phyloP scores from a whole-genome alignment of 2,113 vertebrate genomes.

The Rousettus leschenaultii region DNA sequence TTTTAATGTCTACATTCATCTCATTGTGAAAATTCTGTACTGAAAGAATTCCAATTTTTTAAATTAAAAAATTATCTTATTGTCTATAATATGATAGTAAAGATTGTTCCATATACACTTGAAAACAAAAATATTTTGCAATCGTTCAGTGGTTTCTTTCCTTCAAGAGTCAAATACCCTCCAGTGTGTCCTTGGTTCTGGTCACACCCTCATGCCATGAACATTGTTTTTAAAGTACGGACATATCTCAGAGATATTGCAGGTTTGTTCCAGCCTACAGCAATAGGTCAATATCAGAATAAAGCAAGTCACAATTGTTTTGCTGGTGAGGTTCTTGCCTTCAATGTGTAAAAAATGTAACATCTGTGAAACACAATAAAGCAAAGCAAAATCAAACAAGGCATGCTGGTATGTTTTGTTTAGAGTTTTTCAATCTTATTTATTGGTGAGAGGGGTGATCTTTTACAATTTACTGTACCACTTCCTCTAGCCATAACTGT shows the following conservation, averaged over 20 bases:
- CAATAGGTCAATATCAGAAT: neutral
- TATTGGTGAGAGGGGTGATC: neutral
- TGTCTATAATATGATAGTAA: neutral
- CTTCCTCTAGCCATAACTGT: neutral
- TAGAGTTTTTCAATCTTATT: neutral
- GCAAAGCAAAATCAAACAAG: neutral
- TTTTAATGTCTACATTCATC: neutral
- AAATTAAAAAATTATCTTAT: neutral
- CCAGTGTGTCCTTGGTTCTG: neutral
- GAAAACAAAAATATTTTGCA: neutral
- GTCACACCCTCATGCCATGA: neutral
- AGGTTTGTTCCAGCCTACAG: neutral
- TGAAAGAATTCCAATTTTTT: neutral
- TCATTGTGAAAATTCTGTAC: neutral
- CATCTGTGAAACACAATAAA: neutral
- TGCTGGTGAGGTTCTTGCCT: no score
- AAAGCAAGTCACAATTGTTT: neutral
- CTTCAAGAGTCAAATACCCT: neutral
- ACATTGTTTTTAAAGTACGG: neutral
- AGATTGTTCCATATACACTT: neutral
- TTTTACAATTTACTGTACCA: neutral
- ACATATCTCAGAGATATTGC: neutral
- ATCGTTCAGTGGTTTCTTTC: neutral
- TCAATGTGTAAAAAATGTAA: neutral
- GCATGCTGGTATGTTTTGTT: neutral